phyloP scores from a whole-genome alignment of 2,797 vertebrate species.

The Poeciliopsis presidionis region DNA sequence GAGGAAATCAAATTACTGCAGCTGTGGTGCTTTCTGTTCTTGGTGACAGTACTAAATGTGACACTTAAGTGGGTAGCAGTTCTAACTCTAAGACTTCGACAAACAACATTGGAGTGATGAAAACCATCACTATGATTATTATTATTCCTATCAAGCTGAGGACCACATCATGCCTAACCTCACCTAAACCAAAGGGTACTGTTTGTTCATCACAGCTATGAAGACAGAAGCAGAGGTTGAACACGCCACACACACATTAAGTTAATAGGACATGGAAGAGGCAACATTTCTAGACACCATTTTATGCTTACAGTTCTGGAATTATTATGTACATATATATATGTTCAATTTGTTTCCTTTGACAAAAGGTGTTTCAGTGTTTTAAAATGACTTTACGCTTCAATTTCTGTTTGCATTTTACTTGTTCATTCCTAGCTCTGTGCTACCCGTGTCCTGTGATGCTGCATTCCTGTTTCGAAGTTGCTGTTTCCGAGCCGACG shows the following conservation, averaged over 20 bases:
- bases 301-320: slow-evolving; percentile 72
- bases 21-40: slow-evolving; percentile 21
- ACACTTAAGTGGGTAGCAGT: background rate
- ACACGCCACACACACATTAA: slow-evolving; percentile 18
- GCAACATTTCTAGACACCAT: slow-evolving; percentile 38
- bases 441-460: slow-evolving; percentile 69
- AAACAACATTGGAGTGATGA: slow-evolving; percentile 2
- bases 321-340: slow-evolving; percentile 75
- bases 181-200: slow-evolving; percentile 75
- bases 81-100: background rate
- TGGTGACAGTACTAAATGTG: slow-evolving; percentile 27
- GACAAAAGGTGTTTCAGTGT: slow-evolving; percentile 42
- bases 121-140: slow-evolving; percentile 4
- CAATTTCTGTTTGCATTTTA: slow-evolving; percentile 47
- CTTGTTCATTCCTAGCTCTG: slow-evolving; percentile 38
- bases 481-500: slow-evolving; percentile 55
- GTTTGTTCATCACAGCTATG: slow-evolving; percentile 57
- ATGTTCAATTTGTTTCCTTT: slow-evolving; percentile 52
- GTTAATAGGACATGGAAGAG: slow-evolving; percentile 45
- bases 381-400: slow-evolving; percentile 24
- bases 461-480: slow-evolving; percentile 56
- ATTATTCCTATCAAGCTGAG: slow-evolving; percentile 34
- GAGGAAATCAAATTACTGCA: slow-evolving; percentile 24
- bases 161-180: slow-evolving; percentile 46
- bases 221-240: slow-evolving; percentile 35